Evolutionary conservation across 2,888 invertebrate species (phyloP).

Genomic region (Agrochola lychnidis): DNA sequence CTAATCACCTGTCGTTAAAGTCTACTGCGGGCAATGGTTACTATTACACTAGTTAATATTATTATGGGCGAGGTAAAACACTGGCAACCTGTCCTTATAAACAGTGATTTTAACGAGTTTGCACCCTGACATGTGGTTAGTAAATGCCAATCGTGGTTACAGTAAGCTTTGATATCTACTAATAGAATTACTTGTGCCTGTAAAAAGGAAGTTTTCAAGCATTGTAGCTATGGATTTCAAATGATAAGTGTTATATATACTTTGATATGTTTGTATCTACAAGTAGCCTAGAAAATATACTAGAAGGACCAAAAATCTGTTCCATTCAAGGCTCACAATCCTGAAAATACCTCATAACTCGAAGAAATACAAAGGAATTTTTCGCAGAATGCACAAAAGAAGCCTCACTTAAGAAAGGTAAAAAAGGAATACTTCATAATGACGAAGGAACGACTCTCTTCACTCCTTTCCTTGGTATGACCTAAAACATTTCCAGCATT

Average conservation of each 20-base stretch:
- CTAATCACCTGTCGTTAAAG: not conserved
- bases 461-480: conserved; percentile 48
- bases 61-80: not conserved
- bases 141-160: conserved; percentile 1
- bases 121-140: not conserved
- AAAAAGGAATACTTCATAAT: conserved; percentile 54
- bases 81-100: not conserved
- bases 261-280: not conserved
- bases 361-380: conserved; percentile 27
- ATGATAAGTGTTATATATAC: not conserved
- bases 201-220: not conserved
- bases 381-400: conserved; percentile 27
- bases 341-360: conserved; percentile 12
- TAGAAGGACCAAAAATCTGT: not conserved
- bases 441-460: conserved; percentile 26
- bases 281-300: not conserved
- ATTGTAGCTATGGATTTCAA: not conserved
- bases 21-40: not conserved
- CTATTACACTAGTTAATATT: not conserved
- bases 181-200: not conserved
- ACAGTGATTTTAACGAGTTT: conserved; percentile 1
- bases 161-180: not conserved
- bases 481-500: conserved; percentile 64
- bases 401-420: conserved; percentile 8
- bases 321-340: not conserved